phyloP scores from a whole-genome alignment of 2,797 vertebrate genomes.

The Thaleichthys pacificus region DNA sequence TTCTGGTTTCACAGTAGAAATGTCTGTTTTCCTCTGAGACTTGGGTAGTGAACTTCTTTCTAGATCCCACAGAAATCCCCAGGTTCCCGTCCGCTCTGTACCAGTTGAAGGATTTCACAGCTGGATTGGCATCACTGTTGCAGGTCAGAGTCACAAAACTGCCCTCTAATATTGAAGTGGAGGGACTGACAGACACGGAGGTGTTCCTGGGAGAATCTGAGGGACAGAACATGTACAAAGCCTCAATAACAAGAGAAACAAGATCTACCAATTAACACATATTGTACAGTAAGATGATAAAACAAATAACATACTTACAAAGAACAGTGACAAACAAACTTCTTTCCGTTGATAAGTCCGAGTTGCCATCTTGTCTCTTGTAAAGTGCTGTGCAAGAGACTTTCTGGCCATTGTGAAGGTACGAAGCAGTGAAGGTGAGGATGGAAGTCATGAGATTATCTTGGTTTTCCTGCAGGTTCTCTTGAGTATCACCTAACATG shows the following conservation, averaged over 20 bases:
- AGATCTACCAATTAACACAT: neutral
- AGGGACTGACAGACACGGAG: slow-evolving; percentile 26
- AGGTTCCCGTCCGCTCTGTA: slow-evolving; percentile 37
- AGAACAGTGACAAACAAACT: slow-evolving; percentile 48
- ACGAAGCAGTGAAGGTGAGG: slow-evolving; percentile 61
- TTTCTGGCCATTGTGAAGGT: slow-evolving; percentile 50
- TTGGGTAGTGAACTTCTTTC: slow-evolving; percentile 1
- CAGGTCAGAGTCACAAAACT: slow-evolving; percentile 56
- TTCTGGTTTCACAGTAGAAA: slow-evolving; percentile 19
- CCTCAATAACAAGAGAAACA: neutral
- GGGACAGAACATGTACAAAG: neutral
- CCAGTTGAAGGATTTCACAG: slow-evolving; percentile 60
- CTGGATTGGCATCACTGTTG: slow-evolving; percentile 54
- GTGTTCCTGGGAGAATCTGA: slow-evolving; percentile 65
- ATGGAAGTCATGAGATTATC: slow-evolving; percentile 36
- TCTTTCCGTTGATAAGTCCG: slow-evolving; percentile 34
- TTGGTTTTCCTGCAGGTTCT: slow-evolving; percentile 11
- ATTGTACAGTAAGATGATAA: neutral
- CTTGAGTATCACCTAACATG: slow-evolving; percentile 39
- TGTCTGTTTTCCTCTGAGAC: neutral
- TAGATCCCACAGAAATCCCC: neutral
- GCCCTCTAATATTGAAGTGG: slow-evolving; percentile 52
- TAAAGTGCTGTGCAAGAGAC: slow-evolving; percentile 57
- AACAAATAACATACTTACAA: slow-evolving; percentile 49
- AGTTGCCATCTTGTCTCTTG: slow-evolving; percentile 41